Conservation (phyloP, 1,140 invertebrate species). For the Drosophila athabasca region DNA sequence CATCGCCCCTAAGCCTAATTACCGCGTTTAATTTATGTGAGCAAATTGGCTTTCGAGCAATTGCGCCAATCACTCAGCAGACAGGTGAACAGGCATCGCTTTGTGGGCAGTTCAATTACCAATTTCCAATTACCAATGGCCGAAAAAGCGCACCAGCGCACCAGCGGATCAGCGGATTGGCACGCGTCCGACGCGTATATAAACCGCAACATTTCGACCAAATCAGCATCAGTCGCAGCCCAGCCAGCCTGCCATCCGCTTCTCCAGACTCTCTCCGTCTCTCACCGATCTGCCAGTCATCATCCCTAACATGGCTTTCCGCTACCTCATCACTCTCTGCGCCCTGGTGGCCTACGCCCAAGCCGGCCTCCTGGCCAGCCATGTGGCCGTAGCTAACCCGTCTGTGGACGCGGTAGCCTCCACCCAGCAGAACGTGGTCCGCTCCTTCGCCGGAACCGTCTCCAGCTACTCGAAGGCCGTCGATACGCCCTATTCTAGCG, state of each 20-base stretch:
- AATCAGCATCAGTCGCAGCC: conserved; percentile 72
- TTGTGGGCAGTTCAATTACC: conserved; percentile 68
- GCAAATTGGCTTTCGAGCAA: conserved; percentile 73
- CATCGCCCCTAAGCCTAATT: conserved; percentile 60
- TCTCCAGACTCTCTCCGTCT: background rate
- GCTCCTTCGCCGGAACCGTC: conserved; percentile 86
- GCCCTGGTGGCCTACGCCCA: conserved; percentile 84
- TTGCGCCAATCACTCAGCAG: conserved; percentile 33
- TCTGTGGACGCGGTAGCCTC: conserved; percentile 84
- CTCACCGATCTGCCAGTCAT: conserved; percentile 27
- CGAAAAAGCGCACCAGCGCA: background rate
- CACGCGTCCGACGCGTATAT: conserved; percentile 77
- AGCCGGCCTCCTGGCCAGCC: conserved; percentile 83
- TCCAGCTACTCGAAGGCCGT: conserved; percentile 87
- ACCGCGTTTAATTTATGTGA: conserved; percentile 67
- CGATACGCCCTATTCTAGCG: conserved; percentile 87
- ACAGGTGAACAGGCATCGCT: conserved; percentile 48
- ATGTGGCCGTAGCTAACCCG: conserved; percentile 77
- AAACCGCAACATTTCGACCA: conserved; percentile 58
- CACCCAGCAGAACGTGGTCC: conserved; percentile 85
- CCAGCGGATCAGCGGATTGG: conserved; percentile 21
- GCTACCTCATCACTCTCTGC: conserved; percentile 83
- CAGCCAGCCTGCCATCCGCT: conserved; percentile 36
- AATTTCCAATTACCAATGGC: conserved; percentile 6
- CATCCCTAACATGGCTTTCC: conserved; percentile 71